Conservation (phyloP, 2,797 vertebrate species). For the Gallinago solitaria region DNA sequence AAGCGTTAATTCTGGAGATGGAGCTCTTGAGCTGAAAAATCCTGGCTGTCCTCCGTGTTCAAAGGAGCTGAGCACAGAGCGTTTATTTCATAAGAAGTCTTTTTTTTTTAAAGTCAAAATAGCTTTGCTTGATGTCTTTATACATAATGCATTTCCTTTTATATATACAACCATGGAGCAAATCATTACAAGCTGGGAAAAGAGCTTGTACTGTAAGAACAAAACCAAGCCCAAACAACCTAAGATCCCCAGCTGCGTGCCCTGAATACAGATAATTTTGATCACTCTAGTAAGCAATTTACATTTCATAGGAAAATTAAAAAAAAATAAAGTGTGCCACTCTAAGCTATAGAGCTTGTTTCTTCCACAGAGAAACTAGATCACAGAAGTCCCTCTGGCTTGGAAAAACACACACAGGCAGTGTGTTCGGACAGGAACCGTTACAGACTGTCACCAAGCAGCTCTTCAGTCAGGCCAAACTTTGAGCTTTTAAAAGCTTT, state of each 20-base stretch:
- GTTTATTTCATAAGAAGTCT: not conserved
- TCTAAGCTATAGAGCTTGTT: not conserved
- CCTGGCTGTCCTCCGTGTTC: not conserved
- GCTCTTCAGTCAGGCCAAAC: not conserved
- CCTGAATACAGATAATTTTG: not conserved
- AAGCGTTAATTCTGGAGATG: not conserved
- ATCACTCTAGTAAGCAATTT: accelerated
- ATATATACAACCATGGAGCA: not conserved
- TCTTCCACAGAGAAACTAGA: not conserved
- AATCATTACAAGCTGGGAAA: not conserved
- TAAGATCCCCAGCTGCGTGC: no score
- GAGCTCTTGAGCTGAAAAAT: not conserved
- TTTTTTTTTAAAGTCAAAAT: not conserved
- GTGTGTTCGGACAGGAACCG: not conserved
- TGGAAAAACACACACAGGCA: not conserved
- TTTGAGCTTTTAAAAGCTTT: not conserved
- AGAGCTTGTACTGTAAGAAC: not conserved
- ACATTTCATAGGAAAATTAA: not conserved
- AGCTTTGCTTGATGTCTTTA: not conserved
- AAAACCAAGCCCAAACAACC: not conserved
- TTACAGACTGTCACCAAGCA: not conserved
- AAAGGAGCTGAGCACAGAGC: not conserved
- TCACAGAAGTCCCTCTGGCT: not conserved
- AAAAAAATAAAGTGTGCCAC: not conserved
- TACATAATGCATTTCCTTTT: not conserved